A percentile compares a stretch with the other conserved stretches of the same genome.
Evolutionary conservation across 2,797 vertebrate species (phyloP).

Genomic region (Zalophus californianus): DNA sequence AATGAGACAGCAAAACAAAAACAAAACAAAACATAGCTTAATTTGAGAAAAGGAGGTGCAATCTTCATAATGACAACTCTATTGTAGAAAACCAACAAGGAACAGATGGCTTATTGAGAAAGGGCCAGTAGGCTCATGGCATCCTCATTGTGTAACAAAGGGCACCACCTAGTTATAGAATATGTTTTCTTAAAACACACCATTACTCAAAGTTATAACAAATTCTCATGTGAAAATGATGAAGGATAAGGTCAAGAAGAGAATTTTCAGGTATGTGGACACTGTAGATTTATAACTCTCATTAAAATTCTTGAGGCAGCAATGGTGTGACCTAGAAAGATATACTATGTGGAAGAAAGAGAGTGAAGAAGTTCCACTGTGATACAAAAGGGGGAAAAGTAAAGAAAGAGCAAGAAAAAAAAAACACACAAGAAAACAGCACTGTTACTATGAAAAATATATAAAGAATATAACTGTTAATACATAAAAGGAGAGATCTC

Average conservation of each 20-base stretch:
- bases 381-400: neutral
- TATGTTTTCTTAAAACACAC: conserved; percentile 28
- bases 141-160: neutral
- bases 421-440: neutral
- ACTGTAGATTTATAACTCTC: conserved; percentile 65
- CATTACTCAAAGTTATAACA: conserved; percentile 56
- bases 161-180: neutral
- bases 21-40: neutral
- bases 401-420: neutral
- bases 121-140: neutral
- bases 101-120: neutral
- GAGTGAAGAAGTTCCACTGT: neutral
- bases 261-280: conserved; percentile 41
- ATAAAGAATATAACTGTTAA: neutral
- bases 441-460: neutral
- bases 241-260: conserved; percentile 58
- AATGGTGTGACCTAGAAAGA: conserved; percentile 66
- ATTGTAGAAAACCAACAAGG: neutral
- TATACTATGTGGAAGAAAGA: neutral
- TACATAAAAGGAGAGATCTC: neutral
- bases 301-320: conserved; percentile 63
- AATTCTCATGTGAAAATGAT: conserved; percentile 47
- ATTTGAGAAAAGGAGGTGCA: neutral
- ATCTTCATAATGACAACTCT: neutral
- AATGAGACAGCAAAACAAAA: neutral